These are phyloP conservation scores for Chaetodon trifasciatus DNA, from an alignment of 2,797 vertebrate genomes.

Conservation along the genomic window DNA sequence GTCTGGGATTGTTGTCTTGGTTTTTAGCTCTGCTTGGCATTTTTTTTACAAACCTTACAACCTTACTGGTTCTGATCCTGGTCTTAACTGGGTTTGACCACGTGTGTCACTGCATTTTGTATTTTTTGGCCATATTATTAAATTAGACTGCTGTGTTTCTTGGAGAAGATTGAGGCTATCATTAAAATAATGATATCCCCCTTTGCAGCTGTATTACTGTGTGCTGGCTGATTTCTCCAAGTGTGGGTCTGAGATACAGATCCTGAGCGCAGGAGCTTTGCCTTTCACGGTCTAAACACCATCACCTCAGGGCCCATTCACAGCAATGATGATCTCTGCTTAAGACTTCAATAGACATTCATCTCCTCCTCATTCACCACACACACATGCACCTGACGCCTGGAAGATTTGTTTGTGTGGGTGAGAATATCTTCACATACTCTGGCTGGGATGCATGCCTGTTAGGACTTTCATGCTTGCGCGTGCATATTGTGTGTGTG, in stretches of 20 bases:
- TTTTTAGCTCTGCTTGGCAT: too few species aligned
- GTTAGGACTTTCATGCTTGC: constrained; percentile 26
- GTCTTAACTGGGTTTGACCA: too few species aligned
- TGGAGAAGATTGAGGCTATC: background rate
- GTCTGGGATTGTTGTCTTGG: too few species aligned
- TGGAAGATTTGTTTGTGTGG: constrained; percentile 49
- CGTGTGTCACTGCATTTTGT: background rate
- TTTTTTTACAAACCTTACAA: too few species aligned
- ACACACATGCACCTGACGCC: constrained; percentile 41
- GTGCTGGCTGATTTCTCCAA: constrained; percentile 15
- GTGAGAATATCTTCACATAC: constrained; percentile 32
- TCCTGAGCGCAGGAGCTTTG: constrained; percentile 48
- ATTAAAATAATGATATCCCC: background rate
- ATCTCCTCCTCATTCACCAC: constrained; percentile 64
- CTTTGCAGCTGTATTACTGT: background rate
- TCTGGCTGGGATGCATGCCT: constrained; percentile 21
- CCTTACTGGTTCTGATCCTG: too few species aligned
- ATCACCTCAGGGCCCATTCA: constrained; percentile 67
- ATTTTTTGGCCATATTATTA: background rate
- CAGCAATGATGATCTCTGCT: constrained; percentile 57
- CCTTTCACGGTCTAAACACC: constrained; percentile 60
- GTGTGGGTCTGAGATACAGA: constrained; percentile 41
- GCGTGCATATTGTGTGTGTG: constrained; percentile 28
- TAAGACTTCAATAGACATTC: constrained; percentile 65
- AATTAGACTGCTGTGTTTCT: background rate